These are phyloP conservation scores for Camelus bactrianus DNA, from an alignment of 2,113 vertebrate genomes.

Conservation along the genomic window DNA sequence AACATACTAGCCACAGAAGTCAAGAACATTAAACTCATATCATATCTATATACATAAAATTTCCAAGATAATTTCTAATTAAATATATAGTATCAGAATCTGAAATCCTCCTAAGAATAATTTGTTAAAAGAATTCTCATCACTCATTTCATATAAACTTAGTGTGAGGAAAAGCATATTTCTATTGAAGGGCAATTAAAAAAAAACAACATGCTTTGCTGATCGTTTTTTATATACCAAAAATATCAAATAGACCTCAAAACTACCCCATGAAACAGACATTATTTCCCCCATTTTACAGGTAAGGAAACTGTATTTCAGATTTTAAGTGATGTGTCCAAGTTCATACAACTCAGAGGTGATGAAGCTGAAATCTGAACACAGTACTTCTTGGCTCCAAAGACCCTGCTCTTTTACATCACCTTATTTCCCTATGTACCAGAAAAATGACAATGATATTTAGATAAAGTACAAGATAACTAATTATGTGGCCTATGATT, in stretches of 20 bases:
- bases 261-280: not conserved
- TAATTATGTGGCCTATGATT: conserved; percentile 11
- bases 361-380: not conserved
- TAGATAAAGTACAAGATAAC: not conserved
- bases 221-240: not conserved
- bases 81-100: not conserved
- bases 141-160: not conserved
- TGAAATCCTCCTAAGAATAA: conserved; percentile 34
- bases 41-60: not conserved
- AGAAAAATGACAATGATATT: not conserved
- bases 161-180: not conserved
- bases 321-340: not conserved
- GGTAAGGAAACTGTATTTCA: not conserved
- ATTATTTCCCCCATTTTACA: not conserved
- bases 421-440: not conserved
- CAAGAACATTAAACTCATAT: not conserved
- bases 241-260: not conserved
- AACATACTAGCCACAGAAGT: not conserved
- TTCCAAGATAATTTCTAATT: not conserved
- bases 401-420: not conserved
- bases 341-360: not conserved
- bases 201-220: not conserved
- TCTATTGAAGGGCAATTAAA: not conserved
- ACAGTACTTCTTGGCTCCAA: not conserved
- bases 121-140: not conserved